Evolutionary conservation across 2,888 invertebrate genomes (phyloP).

Genomic region (Atethmia centrago): DNA sequence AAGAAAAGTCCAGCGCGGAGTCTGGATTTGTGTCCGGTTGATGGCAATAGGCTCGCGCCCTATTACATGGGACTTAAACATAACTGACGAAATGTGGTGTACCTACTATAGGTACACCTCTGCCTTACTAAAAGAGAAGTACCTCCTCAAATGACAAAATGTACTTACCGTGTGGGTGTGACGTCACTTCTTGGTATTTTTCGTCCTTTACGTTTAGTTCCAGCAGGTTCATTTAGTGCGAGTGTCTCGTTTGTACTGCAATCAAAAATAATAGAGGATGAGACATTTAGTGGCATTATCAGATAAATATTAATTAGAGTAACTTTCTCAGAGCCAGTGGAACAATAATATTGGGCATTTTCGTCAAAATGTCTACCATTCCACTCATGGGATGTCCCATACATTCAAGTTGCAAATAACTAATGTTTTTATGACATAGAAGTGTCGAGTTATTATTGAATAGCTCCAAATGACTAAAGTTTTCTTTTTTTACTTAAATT

Average conservation of each 20-base stretch:
- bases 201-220: background rate
- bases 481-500: too few species aligned
- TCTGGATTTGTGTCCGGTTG: too few species aligned
- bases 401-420: too few species aligned
- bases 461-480: too few species aligned
- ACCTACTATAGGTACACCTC: background rate
- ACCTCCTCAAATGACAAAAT: background rate
- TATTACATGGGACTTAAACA: background rate
- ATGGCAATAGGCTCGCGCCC: too few species aligned
- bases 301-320: background rate
- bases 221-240: background rate
- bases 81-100: too few species aligned
- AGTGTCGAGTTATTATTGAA: too few species aligned
- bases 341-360: background rate
- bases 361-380: too few species aligned
- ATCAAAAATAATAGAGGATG: background rate
- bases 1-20: too few species aligned
- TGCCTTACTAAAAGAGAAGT: background rate
- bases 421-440: too few species aligned
- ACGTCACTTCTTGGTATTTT: constrained; percentile 4
- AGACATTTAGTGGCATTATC: background rate
- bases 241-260: background rate
- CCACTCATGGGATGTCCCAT: too few species aligned
- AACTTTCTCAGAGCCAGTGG: background rate
- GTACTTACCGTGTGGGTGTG: background rate